Conservation (phyloP, 2,888 invertebrate species). For the Tyria jacobaeae region DNA sequence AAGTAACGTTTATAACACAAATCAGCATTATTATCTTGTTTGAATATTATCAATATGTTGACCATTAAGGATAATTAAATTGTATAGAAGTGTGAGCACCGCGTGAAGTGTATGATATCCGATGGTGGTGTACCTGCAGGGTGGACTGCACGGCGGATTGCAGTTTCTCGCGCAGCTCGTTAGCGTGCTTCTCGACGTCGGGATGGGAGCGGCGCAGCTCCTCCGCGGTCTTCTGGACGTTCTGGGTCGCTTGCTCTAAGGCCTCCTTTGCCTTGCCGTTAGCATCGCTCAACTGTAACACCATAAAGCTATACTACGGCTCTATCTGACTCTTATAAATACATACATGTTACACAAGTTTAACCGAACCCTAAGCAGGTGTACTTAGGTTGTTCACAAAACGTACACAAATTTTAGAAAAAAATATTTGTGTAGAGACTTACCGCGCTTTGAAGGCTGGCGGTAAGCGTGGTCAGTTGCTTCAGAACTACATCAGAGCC, state of each 20-base stretch:
- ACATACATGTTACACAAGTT: background rate
- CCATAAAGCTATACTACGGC: background rate
- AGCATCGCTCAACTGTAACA: conserved; percentile 67
- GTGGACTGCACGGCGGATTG: conserved; percentile 66
- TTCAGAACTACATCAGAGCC: conserved; percentile 68
- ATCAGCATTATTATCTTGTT: background rate
- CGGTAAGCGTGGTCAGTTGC: conserved; percentile 64
- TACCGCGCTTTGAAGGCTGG: conserved; percentile 68
- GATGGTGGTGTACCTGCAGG: conserved; percentile 56
- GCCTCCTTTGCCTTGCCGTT: conserved; percentile 76
- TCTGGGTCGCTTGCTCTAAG: conserved; percentile 64
- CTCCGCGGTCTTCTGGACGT: conserved; percentile 64
- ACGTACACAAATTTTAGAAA: background rate
- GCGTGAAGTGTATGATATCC: background rate
- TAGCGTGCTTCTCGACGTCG: conserved; percentile 74
- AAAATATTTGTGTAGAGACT: conserved; percentile 48
- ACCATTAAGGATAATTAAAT: background rate
- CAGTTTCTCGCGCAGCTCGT: conserved; percentile 65
- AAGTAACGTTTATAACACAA: background rate
- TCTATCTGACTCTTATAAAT: background rate
- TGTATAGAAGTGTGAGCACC: background rate
- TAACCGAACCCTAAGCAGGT: background rate
- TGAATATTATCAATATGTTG: background rate
- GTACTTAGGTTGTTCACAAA: background rate
- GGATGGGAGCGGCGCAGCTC: conserved; percentile 76